Base-by-base conservation (phyloP, 2,113 vertebrate genomes). In the Ramphastos sulfuratus region DNA sequence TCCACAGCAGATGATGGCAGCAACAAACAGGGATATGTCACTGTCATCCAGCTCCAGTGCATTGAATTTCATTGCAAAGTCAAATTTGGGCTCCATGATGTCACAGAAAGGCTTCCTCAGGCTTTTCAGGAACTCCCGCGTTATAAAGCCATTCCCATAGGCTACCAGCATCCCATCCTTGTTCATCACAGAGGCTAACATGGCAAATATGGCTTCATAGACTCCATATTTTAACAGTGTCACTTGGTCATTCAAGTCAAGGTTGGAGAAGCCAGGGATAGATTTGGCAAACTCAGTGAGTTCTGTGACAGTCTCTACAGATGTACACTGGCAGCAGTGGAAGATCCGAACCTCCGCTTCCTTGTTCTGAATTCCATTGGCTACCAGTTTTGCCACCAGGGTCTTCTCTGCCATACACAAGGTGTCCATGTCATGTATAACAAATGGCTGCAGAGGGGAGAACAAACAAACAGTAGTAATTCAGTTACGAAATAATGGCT, bases 51-150 rank as follows among this genome's bases (percentile, higher is more conserved):
- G 96, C 74, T 99, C 99, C 94, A 99, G 97, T 1, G 98, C 97
- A 11, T 99, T 99, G 95, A 99, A 99, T 97, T 99, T 99, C 98
- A 99, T 99, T 33, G 99, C 99, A 59, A 99, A 99, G 91, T 99
- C 98, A 86, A 99, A 99, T 97, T 99, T 99, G 2, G 99, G 99
- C 93, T 99, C 99, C 99, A 99, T 99, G 97, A 99, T 99, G 35
- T 99, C 99, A 42, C 99, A 99, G 90, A 99, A 99, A 0, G 99
- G 99, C 55, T 99, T 98, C 28, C 99, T 97, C 46, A 99, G 97
- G 95, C 99, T 99, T 90, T 99, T 99, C n/a, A 99, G 98, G 96
- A 99, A 99, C 82, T 99, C 99, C 3, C 99, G 97, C 3, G 99
- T 99, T 90, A 99, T 99, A 80, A 99, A 99, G 28, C 99, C 99